Conservation (phyloP, 30 jellyfish, hydroid and myxozoan species). For the Turritopsis dohrnii region DNA sequence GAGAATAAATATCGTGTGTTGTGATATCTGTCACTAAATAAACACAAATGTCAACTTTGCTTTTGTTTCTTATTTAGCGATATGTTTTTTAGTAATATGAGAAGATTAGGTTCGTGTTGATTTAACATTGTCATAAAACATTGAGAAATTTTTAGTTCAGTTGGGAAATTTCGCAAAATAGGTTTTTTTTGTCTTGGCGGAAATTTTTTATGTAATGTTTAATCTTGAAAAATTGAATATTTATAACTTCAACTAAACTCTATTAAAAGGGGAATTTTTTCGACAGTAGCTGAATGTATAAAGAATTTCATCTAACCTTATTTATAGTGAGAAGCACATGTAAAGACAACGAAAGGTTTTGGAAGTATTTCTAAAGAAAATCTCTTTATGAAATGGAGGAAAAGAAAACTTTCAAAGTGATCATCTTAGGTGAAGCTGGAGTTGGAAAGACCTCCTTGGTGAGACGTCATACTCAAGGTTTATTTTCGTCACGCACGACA, state of each 20-base stretch:
- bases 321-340: too few species aligned
- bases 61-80: neutral
- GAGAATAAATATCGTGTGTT: neutral
- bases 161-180: neutral
- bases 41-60: neutral
- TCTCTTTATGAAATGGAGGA: neutral
- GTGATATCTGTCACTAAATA: neutral
- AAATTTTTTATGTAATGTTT: neutral
- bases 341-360: too few species aligned
- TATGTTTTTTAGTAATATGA: neutral
- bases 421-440: constrained; percentile 56
- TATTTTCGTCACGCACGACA: constrained; percentile 16
- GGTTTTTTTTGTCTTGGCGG: neutral
- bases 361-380: neutral
- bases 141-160: neutral
- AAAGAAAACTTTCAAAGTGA: constrained; percentile 22
- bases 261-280: neutral
- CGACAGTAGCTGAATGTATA: neutral
- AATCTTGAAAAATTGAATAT: neutral
- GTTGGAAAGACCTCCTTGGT: constrained; percentile 74
- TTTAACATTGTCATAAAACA: neutral
- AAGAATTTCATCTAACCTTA: neutral
- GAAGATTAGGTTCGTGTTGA: neutral
- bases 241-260: neutral
- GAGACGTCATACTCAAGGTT: constrained; percentile 29